Conservation (phyloP, 1,140 invertebrate genomes). For the Brachionus rubens region DNA sequence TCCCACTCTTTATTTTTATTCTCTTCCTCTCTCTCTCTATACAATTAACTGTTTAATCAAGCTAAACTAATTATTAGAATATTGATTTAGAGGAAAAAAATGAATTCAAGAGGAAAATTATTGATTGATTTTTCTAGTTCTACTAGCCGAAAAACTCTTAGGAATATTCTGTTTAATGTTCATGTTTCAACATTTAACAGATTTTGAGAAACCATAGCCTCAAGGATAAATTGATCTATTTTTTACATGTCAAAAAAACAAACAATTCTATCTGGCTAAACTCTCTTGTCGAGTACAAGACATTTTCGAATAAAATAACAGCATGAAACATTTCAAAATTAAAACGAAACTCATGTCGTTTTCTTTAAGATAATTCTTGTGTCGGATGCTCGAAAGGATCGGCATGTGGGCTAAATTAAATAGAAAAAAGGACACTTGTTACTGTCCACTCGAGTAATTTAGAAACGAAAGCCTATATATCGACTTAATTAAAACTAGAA, state of each 20-base stretch:
- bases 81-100: too few relatives aligned
- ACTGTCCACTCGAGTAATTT: constrained; percentile 20
- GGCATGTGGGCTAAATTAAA: constrained; percentile 15
- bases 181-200: not conserved
- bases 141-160: not conserved
- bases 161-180: constrained; percentile 11
- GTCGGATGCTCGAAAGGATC: constrained; percentile 13
- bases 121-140: not conserved
- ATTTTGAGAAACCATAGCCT: not conserved
- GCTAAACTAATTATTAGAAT: constrained; percentile 16
- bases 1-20: not conserved
- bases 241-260: not conserved
- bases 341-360: not conserved
- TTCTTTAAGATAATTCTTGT: not conserved
- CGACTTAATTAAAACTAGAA: constrained; percentile 36
- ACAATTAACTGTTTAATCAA: constrained; percentile 17
- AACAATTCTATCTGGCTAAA: too few relatives aligned
- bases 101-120: constrained; percentile 2
- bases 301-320: not conserved
- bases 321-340: constrained; percentile 2
- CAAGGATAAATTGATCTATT: not conserved
- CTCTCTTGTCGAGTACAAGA: not conserved
- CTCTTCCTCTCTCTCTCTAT: not conserved
- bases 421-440: constrained; percentile 25
- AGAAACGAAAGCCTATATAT: not conserved